A percentile compares a stretch with the other conserved stretches of the same genome.
phyloP scores from a whole-genome alignment of 1,140 invertebrate species.

The Drosophila kurseongensis region DNA sequence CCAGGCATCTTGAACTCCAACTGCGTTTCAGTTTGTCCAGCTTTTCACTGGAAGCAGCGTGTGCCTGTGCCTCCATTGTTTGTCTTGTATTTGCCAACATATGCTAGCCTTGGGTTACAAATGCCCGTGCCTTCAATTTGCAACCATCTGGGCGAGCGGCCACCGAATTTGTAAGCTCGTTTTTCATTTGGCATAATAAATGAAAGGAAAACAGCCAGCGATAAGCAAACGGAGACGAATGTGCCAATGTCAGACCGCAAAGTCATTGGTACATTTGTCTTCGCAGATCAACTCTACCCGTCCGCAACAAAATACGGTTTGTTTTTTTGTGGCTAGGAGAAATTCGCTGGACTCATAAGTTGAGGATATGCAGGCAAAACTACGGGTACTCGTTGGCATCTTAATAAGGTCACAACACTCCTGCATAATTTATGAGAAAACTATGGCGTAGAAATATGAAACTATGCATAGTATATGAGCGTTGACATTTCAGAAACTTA shows the following conservation, averaged over 20 bases:
- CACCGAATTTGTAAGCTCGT: conserved; percentile 71
- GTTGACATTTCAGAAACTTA: conserved; percentile 29
- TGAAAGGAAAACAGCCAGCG: conserved; percentile 65
- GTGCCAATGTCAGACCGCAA: conserved; percentile 34
- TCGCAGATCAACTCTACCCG: neutral
- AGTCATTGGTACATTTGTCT: conserved; percentile 46
- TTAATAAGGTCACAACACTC: conserved; percentile 34
- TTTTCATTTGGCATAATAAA: conserved; percentile 79
- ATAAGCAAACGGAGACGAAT: conserved; percentile 48
- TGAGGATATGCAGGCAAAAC: conserved; percentile 17
- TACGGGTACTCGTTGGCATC: conserved; percentile 9
- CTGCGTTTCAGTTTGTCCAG: conserved; percentile 45
- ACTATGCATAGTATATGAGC: conserved; percentile 62
- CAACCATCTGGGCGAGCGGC: conserved; percentile 43
- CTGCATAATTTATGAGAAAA: conserved; percentile 59
- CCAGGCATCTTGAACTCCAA: conserved; percentile 41
- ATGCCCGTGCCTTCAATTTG: conserved; percentile 69
- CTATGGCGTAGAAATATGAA: conserved; percentile 22
- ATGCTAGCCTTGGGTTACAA: conserved; percentile 77
- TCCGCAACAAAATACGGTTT: conserved; percentile 10
- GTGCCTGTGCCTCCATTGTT: conserved; percentile 63
- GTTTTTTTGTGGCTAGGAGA: neutral
- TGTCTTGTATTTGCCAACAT: conserved; percentile 81
- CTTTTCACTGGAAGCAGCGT: conserved; percentile 5
- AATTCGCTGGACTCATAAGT: neutral